Conservation (phyloP, 2,888 invertebrate genomes). For the Cactoblastis cactorum region DNA sequence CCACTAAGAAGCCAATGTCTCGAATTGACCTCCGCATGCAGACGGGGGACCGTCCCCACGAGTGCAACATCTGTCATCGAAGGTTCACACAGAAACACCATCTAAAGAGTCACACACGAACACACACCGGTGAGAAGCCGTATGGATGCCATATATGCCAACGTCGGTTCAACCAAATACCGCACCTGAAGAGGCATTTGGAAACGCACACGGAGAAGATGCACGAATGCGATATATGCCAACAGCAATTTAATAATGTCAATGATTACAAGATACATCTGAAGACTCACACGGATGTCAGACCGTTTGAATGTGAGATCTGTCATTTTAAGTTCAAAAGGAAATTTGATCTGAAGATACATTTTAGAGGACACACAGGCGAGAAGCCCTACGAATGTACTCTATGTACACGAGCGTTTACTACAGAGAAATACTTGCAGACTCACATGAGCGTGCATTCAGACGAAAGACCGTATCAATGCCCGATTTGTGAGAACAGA, state of each 20-base stretch:
- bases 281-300: not conserved
- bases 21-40: not conserved
- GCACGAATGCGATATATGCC: not conserved
- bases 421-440: slow-evolving; percentile 1
- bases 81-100: slow-evolving; percentile 2
- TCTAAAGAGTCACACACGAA: not conserved
- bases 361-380: not conserved
- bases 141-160: slow-evolving; percentile 2
- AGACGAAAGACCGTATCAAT: slow-evolving; percentile 1
- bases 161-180: not conserved
- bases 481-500: slow-evolving; percentile 1
- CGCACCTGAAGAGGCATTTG: slow-evolving; percentile 1
- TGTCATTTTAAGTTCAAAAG: slow-evolving; percentile 19
- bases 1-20: not conserved
- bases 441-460: slow-evolving; percentile 16
- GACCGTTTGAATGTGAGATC: slow-evolving; percentile 1
- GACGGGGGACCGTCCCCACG: not conserved
- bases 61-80: not conserved
- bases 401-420: not conserved
- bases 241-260: not conserved
- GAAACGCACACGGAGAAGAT: slow-evolving; percentile 2
- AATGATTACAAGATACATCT: not conserved
- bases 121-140: slow-evolving; percentile 2
- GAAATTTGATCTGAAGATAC: slow-evolving; percentile 2
- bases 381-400: not conserved